Conservation (phyloP, 2,888 invertebrate genomes). For the Caenorhabditis angaria region DNA sequence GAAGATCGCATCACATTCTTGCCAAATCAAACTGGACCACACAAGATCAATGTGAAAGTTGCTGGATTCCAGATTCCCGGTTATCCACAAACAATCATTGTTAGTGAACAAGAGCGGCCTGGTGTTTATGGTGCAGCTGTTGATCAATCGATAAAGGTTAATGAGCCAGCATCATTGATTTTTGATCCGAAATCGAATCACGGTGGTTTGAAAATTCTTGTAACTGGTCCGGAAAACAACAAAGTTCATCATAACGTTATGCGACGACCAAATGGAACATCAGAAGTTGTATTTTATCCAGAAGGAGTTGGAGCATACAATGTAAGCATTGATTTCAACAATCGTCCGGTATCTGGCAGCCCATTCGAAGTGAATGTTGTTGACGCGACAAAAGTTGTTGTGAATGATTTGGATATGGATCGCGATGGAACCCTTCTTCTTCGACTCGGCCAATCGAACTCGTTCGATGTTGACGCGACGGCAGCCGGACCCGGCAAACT, state of each 20-base stretch:
- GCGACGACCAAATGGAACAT: constrained; percentile 57
- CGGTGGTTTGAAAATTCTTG: constrained; percentile 69
- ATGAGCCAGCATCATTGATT: constrained; percentile 75
- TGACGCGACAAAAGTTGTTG: constrained; percentile 67
- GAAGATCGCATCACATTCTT: constrained; percentile 67
- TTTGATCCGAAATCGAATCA: constrained; percentile 74
- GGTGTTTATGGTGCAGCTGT: constrained; percentile 75
- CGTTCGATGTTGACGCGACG: constrained; percentile 69
- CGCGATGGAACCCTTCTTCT: constrained; percentile 65
- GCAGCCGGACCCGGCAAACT: constrained; percentile 71
- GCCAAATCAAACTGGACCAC: constrained; percentile 66
- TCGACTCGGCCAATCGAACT: constrained; percentile 60
- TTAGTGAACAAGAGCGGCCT: constrained; percentile 65
- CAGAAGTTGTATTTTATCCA: constrained; percentile 69
- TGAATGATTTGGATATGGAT: constrained; percentile 58
- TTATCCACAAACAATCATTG: constrained; percentile 59
- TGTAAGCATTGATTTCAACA: constrained; percentile 70
- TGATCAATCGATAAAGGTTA: constrained; percentile 71
- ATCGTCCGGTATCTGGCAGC: constrained; percentile 77
- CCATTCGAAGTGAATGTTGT: constrained; percentile 67
- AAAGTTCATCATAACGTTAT: constrained; percentile 67
- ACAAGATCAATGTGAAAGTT: constrained; percentile 64
- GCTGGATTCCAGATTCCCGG: constrained; percentile 70
- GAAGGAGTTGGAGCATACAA: constrained; percentile 61
- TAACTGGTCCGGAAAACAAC: constrained; percentile 50